A percentile compares a stretch with the other conserved stretches of the same genome.
Conservation (phyloP, 1,140 invertebrate species). For the Pygmarrhopalites habei region DNA sequence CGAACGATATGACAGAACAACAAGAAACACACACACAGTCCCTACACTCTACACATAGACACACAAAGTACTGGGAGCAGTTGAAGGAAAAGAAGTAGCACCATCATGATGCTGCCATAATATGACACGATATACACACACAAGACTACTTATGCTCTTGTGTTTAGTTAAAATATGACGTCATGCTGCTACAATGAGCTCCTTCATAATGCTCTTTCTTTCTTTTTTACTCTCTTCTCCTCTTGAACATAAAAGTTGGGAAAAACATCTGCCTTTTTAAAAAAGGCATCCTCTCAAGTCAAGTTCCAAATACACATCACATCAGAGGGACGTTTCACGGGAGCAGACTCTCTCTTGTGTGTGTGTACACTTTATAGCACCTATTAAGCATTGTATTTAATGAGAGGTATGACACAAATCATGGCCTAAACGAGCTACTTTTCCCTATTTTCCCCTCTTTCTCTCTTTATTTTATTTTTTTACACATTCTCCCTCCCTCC, state of each 20-base stretch:
- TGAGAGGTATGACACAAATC: conserved; percentile 16
- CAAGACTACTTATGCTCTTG: neutral
- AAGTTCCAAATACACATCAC: neutral
- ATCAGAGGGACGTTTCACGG: no score
- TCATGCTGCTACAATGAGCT: conserved; percentile 20
- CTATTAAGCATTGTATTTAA: conserved; percentile 8
- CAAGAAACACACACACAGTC: no score
- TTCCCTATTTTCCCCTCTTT: neutral
- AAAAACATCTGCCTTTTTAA: conserved; percentile 29
- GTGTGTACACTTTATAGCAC: conserved; percentile 9
- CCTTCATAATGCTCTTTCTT: conserved; percentile 21
- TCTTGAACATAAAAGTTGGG: conserved; percentile 18
- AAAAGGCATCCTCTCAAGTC: conserved; percentile 1
- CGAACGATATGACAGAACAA: no score
- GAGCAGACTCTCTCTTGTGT: neutral
- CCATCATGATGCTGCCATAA: no score
- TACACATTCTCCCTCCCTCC: neutral
- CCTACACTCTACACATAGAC: no score
- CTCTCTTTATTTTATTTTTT: neutral
- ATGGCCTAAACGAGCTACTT: conserved; percentile 14
- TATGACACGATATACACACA: conserved; percentile 1
- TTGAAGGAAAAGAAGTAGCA: no score
- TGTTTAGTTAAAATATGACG: neutral
- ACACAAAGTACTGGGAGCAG: no score
- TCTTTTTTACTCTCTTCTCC: conserved; percentile 6